Conservation (phyloP, 2,888 invertebrate species). For the Leptura quadrifasciata region DNA sequence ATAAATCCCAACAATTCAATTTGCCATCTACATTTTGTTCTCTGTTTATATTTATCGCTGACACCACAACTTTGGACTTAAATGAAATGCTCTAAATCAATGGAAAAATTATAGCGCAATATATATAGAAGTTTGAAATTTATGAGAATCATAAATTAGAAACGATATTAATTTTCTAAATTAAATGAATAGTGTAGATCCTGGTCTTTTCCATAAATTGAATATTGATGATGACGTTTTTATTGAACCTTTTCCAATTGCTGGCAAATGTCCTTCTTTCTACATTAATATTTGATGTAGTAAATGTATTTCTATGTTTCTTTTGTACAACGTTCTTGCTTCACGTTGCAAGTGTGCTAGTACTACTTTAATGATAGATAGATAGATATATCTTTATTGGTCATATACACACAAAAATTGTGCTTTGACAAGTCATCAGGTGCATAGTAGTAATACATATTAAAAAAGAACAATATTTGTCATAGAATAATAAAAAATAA, state of each 20-base stretch:
- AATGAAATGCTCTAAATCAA: conserved; percentile 48
- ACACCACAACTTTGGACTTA: conserved; percentile 37
- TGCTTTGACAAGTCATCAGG: no score
- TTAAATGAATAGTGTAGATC: conserved; percentile 52
- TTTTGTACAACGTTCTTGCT: no score
- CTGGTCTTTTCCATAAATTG: conserved; percentile 46
- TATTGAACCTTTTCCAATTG: conserved; percentile 41
- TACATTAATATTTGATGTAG: neutral
- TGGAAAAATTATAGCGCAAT: conserved; percentile 52
- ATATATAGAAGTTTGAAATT: conserved; percentile 47
- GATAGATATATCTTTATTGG: no score
- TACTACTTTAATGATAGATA: no score
- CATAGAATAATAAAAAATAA: no score
- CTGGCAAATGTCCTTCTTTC: conserved; percentile 28
- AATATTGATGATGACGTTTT: conserved; percentile 52
- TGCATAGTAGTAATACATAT: no score
- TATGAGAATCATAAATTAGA: conserved; percentile 48
- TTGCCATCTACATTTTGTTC: neutral
- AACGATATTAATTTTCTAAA: conserved; percentile 53
- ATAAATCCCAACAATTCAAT: neutral
- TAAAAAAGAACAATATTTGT: no score
- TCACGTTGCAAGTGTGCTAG: no score
- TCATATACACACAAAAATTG: no score
- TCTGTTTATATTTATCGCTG: conserved; percentile 29
- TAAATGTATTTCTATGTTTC: no score